Base-by-base conservation (phyloP, 1,140 invertebrate species). In the Bombus huntii region DNA sequence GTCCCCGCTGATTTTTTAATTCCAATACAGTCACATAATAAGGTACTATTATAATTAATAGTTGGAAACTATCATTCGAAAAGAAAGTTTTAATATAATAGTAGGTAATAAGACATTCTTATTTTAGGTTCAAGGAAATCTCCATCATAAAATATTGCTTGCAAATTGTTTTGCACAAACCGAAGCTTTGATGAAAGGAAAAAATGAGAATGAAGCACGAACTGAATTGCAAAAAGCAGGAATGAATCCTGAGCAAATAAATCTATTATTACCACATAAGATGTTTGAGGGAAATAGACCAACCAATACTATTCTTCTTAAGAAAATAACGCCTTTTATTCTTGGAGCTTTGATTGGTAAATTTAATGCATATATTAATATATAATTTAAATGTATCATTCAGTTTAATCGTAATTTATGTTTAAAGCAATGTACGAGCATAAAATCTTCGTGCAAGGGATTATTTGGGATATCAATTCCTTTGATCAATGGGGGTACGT, bases 381-480 rank as follows among this genome's bases (percentile, higher is more conserved):
- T 74, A 71, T 81, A 25, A 79, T 76, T 4, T 65, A 31, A 22
- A 71, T 53, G 9, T 81, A 42, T 44, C 47, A 53, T 25, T 65
- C 15, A 18, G 8, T 66, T 77, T 87, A 13, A 39, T 18, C 76
- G 25, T 34, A 81, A 88, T 85, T 82, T 73, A 76, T 92, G 93
- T 91, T 97, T 97, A 53, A 95, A 98, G 98, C 98, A 37, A 97
- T 98, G 94, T 99, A 99, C 94, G 99, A 99, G 95, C 98, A 99
- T 94, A 99, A 99, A 95, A 99, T 99, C 90, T 99, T 99, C 96
- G 97, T 97, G 4, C 99, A 99, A 96, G 99, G 99, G 82, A 97
- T 99, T 28, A 98, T 99, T 91, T 99, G 99, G 99, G 98, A 99
- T 94, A 99, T 99, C 92, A 99, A 99, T 95, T 99, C 99, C 0